Evolutionary conservation across 2,113 vertebrate species (phyloP).

Genomic region (Orcinus orca): DNA sequence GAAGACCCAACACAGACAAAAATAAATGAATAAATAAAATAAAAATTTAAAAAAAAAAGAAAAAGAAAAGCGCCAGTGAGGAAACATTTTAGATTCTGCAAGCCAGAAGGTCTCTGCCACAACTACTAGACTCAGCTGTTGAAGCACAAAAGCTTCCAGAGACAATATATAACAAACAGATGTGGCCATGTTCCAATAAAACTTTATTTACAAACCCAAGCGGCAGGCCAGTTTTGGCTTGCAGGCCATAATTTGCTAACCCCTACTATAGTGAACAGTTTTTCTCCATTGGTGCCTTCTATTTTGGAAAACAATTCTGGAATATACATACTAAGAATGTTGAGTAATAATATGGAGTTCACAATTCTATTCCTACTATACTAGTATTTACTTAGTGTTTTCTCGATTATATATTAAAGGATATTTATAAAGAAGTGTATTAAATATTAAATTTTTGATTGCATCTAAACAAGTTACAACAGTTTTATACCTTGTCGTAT

Average conservation of each 20-base stretch:
- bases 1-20: too few species aligned
- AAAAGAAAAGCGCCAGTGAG: background rate
- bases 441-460: background rate
- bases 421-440: background rate
- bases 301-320: background rate
- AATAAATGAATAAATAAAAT: too few species aligned
- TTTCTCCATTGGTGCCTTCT: background rate
- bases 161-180: background rate
- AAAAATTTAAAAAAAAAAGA: too few species aligned
- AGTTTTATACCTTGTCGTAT: background rate
- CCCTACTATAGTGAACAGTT: background rate
- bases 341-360: background rate
- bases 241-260: background rate
- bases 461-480: background rate
- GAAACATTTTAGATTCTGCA: background rate
- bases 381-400: background rate
- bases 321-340: background rate
- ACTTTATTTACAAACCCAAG: conserved; percentile 33
- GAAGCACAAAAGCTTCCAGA: background rate
- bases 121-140: background rate
- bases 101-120: background rate
- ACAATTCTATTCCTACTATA: background rate
- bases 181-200: background rate
- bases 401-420: background rate
- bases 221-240: background rate